Evolutionary conservation across 2,797 vertebrate species (phyloP), one percentile per base, ranked within the genome.

Genomic region (Melanogrammus aeglefinus): DNA sequence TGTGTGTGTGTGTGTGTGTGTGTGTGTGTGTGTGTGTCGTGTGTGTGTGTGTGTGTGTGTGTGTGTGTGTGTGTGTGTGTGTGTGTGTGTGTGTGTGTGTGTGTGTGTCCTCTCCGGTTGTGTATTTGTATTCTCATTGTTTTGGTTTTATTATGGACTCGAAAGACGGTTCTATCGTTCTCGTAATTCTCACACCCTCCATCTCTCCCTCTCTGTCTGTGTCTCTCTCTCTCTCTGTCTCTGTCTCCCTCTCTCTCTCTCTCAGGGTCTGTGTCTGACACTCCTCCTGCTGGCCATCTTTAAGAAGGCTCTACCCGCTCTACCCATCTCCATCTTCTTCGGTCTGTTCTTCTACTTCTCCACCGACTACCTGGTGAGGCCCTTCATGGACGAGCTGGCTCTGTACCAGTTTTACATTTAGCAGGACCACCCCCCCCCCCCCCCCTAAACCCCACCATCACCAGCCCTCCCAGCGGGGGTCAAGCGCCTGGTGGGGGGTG

Each of bases 371-470:
- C 91, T 99, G 87, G 97, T 99, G 73, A 97, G 96, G 76, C 97
- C 98, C 57, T 99, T 99, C 89, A 99, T 99, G 97, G 97, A 99
- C 93, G 93, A 97, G 82, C 92, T 99, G 88, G 97, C 97, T 2
- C 95, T 95, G 36, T 96, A 99, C 93, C 98, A 99, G 81, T 99
- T 98, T 95, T 99, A 99, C 94, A 97, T 99, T 88, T 99, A 98
- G 95, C 93, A 88, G 87, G 89, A 89, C 41, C 31, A 76, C 51
- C 75, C 41, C 80, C 27, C 57, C 18, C 57, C 77, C 51, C 75
- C 41, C 80, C 27, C 44, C n/a, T n/a, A n/a, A n/a, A n/a, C n/a
- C n/a, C n/a, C n/a, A 14, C 69, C 77, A 39, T 66, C 74, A 71
- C 18, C 21, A 75, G 75, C 78, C 82, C 3, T 33, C 51, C 27